These are phyloP conservation scores for Tetramorium simillimum DNA, from an alignment of 1,140 invertebrate genomes.

Conservation along the genomic window DNA sequence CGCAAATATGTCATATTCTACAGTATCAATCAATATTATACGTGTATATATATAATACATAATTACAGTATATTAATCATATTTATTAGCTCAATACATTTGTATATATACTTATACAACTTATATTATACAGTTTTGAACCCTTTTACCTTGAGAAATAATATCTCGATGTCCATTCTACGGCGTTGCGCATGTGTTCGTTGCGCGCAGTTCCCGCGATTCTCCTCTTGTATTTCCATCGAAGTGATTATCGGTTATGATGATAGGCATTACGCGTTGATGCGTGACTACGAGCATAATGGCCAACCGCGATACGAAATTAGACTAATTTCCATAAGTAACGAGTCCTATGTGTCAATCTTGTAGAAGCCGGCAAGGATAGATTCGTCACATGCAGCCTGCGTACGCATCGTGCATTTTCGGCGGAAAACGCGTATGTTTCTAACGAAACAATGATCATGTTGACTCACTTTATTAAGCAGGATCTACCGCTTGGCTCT, in stretches of 20 bases:
- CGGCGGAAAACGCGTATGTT: slow-evolving; percentile 63
- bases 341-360: slow-evolving; percentile 49
- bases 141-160: slow-evolving; percentile 31
- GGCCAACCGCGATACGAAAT: slow-evolving; percentile 50
- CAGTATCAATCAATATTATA: neutral
- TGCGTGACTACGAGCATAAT: slow-evolving; percentile 53
- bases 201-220: slow-evolving; percentile 58
- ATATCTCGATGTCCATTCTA: slow-evolving; percentile 36
- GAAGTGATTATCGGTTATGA: slow-evolving; percentile 61
- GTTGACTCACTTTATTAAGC: slow-evolving; percentile 76
- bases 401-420: slow-evolving; percentile 48
- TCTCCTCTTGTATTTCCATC: slow-evolving; percentile 62
- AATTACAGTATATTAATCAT: neutral
- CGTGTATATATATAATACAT: neutral
- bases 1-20: neutral
- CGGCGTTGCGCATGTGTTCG: slow-evolving; percentile 15
- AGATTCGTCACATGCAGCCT: slow-evolving; percentile 57
- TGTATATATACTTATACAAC: no score
- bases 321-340: slow-evolving; percentile 69
- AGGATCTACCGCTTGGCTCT: neutral
- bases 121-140: slow-evolving; percentile 15
- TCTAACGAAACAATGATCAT: slow-evolving; percentile 68
- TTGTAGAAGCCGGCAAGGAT: slow-evolving; percentile 38
- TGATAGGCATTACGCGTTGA: slow-evolving; percentile 61
- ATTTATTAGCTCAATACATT: neutral